A percentile compares a stretch with the other conserved stretches of the same genome.
These are phyloP conservation scores for Nyctibius bracteatus DNA, from an alignment of 2,113 vertebrate genomes.

Conservation along the genomic window DNA sequence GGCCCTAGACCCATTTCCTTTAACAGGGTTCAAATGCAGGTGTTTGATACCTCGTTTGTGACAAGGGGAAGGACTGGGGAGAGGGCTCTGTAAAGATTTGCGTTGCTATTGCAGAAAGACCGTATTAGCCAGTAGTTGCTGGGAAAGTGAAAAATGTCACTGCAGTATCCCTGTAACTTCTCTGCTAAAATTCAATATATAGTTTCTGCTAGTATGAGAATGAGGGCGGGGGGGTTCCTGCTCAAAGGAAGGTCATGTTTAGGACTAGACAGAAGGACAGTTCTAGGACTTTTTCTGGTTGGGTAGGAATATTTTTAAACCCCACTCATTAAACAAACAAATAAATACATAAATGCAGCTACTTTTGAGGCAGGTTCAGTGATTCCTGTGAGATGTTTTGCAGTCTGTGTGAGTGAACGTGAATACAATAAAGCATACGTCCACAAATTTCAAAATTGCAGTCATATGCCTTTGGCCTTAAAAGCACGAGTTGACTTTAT, in stretches of 20 bases:
- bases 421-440: background rate
- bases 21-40: background rate
- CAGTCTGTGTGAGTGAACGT: background rate
- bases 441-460: background rate
- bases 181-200: background rate
- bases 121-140: background rate
- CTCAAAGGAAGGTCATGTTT: background rate
- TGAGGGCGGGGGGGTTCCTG: background rate
- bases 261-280: background rate
- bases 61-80: background rate
- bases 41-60: background rate
- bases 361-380: background rate
- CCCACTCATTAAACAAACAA: background rate
- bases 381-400: background rate
- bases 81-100: background rate
- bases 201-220: background rate
- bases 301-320: background rate
- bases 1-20: background rate
- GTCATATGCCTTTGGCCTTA: background rate
- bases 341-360: background rate
- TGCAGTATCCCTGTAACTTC: background rate
- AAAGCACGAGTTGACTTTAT: background rate
- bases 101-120: background rate
- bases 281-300: background rate
- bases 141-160: background rate